phyloP scores from a whole-genome alignment of 2,888 invertebrate species.

The Entomobrya multifasciata region DNA sequence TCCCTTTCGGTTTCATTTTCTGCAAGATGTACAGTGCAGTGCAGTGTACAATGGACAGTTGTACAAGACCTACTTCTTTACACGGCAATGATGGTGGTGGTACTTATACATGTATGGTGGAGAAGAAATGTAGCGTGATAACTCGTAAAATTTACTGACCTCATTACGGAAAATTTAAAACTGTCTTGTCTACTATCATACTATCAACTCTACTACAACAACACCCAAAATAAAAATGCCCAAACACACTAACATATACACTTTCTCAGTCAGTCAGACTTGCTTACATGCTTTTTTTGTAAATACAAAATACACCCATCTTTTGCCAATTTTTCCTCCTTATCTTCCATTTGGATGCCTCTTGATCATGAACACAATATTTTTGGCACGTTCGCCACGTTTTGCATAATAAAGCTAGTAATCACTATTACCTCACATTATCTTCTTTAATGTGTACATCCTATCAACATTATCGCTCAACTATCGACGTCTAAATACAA shows the following conservation, averaged over 20 bases:
- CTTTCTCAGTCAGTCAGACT: background rate
- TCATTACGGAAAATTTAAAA: slow-evolving; percentile 45
- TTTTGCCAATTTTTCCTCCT: slow-evolving; percentile 22
- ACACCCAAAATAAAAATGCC: background rate
- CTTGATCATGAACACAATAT: slow-evolving; percentile 20
- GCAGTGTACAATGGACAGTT: background rate
- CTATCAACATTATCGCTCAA: background rate
- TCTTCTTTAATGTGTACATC: background rate
- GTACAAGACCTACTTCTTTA: slow-evolving; percentile 19
- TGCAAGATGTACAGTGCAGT: background rate
- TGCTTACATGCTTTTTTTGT: background rate
- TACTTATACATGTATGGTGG: too few relatives aligned
- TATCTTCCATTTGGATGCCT: background rate
- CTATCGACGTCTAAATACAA: too few relatives aligned
- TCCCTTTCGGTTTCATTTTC: background rate
- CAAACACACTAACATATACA: background rate
- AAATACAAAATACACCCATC: background rate
- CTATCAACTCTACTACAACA: too few relatives aligned
- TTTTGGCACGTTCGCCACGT: slow-evolving; percentile 46
- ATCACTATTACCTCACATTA: background rate
- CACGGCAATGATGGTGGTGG: too few relatives aligned
- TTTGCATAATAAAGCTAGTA: slow-evolving; percentile 39
- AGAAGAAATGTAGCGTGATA: slow-evolving; percentile 21
- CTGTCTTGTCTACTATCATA: too few relatives aligned
- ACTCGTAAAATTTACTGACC: slow-evolving; percentile 46